Evolutionary conservation across 2,113 vertebrate species (phyloP), one percentile per base, ranked within the genome.

Genomic region (Labrus mixtus): DNA sequence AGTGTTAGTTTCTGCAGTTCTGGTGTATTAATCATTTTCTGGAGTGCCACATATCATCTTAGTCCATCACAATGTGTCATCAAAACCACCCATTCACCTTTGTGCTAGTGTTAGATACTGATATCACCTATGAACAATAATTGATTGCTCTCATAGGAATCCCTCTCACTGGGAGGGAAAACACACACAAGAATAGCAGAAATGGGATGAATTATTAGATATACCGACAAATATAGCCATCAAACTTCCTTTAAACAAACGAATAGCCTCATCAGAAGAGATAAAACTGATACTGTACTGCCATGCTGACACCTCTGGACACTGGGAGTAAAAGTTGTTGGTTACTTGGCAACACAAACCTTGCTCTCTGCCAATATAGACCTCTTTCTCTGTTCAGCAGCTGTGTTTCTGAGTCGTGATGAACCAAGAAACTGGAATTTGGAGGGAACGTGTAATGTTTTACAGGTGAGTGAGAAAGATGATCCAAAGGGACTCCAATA

Each of bases 381-480:
- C 19, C 37, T 41, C 29, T 58, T 6, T 39, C 16, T 46, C 13
- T 48, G 22, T 76, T 39, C 16, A 29, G 17, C 17, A 16, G 17
- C 46, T 48, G 46, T 48, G 46, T 48, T 48, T 48, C 46, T n/a
- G 16, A 13, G 55, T 17, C 15, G 19, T 36, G 68, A 73, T 25
- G 68, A 76, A 45, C 50, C 53, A 5, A 82, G 53, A 77, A 65
- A 70, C 56, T n/a, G 64, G 83, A 90, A 93, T 93, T 68, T 89
- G 86, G 79, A 83, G 48, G 15, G 22, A 17, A 12, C 39, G 25
- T 41, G 62, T 66, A 48, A 89, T 77, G 55, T 91, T 88, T 85
- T 8, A 64, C 91, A 85, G 0, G 33, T 11, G 7, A 60, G 81
- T 80, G 87, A 56, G 36, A 86, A 73, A 68, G 50, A 9, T 58